These are phyloP conservation scores for Pilophorus perplexus DNA, from an alignment of 2,888 invertebrate species.

Conservation along the genomic window DNA sequence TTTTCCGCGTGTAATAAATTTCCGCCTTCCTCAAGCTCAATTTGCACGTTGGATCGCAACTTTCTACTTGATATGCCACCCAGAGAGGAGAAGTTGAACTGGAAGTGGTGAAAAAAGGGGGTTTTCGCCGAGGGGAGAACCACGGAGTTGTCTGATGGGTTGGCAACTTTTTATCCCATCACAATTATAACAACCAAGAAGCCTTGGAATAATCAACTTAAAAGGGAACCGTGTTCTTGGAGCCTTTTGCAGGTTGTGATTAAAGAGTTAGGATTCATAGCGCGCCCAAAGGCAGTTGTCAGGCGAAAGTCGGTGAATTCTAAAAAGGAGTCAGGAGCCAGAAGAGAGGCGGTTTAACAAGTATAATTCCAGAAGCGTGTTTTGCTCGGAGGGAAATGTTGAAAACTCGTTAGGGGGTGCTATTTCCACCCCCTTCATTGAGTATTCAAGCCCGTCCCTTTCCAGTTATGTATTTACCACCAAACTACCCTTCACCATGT, in stretches of 20 bases:
- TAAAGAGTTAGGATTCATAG: conserved; percentile 41
- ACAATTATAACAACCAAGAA: conserved; percentile 37
- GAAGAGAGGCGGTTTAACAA: conserved; percentile 39
- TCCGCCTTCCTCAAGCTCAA: no score
- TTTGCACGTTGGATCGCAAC: no score
- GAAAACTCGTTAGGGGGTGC: conserved; percentile 42
- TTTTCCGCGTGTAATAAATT: no score
- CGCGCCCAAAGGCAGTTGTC: conserved; percentile 33
- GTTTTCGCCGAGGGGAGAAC: no score
- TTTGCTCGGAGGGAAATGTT: conserved; percentile 43
- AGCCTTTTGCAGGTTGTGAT: conserved; percentile 36
- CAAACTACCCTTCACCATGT: conserved; percentile 35
- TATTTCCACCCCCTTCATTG: conserved; percentile 33
- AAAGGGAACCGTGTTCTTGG: conserved; percentile 30
- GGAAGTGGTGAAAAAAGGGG: no score
- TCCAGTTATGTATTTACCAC: conserved; percentile 43
- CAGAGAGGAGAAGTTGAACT: no score
- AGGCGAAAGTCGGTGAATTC: conserved; percentile 37
- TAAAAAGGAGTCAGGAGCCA: conserved; percentile 30
- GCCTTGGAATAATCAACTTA: conserved; percentile 37
- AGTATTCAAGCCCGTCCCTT: conserved; percentile 40
- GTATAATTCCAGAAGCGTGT: conserved; percentile 42
- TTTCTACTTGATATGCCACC: no score
- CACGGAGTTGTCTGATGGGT: neutral
- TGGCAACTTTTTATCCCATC: conserved; percentile 33